Evolutionary conservation across 2,888 invertebrate genomes (phyloP), one percentile per base, ranked within the genome.

Genomic region (Hirtodrosophila histrioides): DNA sequence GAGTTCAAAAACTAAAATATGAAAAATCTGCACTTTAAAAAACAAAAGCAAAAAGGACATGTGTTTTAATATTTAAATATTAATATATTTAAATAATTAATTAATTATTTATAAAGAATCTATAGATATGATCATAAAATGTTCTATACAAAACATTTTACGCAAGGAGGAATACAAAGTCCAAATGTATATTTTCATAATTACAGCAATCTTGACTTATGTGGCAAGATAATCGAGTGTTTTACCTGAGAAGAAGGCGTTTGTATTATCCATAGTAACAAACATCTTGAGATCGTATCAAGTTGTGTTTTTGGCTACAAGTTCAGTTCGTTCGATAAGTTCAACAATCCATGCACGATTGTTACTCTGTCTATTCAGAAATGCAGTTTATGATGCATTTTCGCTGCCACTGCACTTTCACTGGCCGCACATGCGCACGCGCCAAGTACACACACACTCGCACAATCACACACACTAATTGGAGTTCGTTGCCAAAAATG

Each of bases 221-320:
- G 17, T 17, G 17, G 17, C 1, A 17, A 17, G 17, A 17, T 2
- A 17, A 17, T 17, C 1, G 17, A 17, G 17, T 17, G 17, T 5
- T 56, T 70, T 90, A 91, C 91, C 91, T 89, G 91, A 91, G 84
- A 91, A 89, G 70, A 91, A 91, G 9, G 91, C 82, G 66, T 90
- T 91, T 37, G 89, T 76, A 73, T 89, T 91, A 89, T 91, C 91
- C 89, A 91, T 87, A 61, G 90, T 89, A 39, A 91, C 87, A 88
- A 91, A 91, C 91, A 91, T 91, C 68, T 80, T 90, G 78, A 66
- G 68, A 46, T 72, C 37, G 49, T 51, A 0, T 36, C 12, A 12
- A 23, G 24, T 39, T 45, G 2, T 12, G 29, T 45, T 27, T 5
- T 27, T 4, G 7, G 11, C n/a, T 44, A 39, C 8, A 36, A 50